These are phyloP conservation scores for Lasius fuliginosus DNA, from an alignment of 2,888 invertebrate species.

Conservation along the genomic window DNA sequence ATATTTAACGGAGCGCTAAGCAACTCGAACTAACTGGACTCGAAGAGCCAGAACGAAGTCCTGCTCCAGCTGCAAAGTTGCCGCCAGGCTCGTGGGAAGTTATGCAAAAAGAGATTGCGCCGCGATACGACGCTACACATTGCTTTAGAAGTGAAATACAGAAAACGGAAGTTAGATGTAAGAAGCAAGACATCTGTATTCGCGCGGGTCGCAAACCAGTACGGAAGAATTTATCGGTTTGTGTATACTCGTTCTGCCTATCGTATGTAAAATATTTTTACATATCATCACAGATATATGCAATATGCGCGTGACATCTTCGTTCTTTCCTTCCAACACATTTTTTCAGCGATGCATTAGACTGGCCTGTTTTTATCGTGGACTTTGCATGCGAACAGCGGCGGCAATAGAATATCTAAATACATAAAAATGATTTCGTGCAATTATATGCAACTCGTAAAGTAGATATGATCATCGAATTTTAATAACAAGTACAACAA, in stretches of 20 bases:
- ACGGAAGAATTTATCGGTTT: slow-evolving; percentile 59
- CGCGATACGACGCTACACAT: slow-evolving; percentile 60
- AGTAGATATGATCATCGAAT: background rate
- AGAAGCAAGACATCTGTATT: slow-evolving; percentile 47
- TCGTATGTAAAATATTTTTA: slow-evolving; percentile 76
- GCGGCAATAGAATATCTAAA: background rate
- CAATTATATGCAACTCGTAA: background rate
- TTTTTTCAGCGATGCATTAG: background rate
- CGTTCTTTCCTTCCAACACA: background rate
- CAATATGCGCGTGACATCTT: slow-evolving; percentile 49
- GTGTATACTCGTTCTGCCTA: slow-evolving; percentile 54
- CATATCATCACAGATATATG: too few species aligned
- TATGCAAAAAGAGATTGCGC: slow-evolving; percentile 74
- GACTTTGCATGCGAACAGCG: background rate
- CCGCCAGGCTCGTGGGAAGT: slow-evolving; percentile 77
- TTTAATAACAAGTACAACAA: background rate
- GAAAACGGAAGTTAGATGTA: slow-evolving; percentile 31
- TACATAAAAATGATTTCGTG: background rate
- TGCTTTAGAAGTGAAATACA: slow-evolving; percentile 34
- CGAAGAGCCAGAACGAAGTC: slow-evolving; percentile 54
- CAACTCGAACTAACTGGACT: slow-evolving; percentile 73
- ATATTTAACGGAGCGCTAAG: slow-evolving; percentile 76
- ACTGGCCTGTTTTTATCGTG: background rate
- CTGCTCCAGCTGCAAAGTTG: slow-evolving; percentile 56
- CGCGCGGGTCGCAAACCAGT: slow-evolving; percentile 70